Percentiles rank a stretch among this genome's conserved stretches.
Conservation (phyloP, 1,140 invertebrate genomes). For the Heliothis virescens region DNA sequence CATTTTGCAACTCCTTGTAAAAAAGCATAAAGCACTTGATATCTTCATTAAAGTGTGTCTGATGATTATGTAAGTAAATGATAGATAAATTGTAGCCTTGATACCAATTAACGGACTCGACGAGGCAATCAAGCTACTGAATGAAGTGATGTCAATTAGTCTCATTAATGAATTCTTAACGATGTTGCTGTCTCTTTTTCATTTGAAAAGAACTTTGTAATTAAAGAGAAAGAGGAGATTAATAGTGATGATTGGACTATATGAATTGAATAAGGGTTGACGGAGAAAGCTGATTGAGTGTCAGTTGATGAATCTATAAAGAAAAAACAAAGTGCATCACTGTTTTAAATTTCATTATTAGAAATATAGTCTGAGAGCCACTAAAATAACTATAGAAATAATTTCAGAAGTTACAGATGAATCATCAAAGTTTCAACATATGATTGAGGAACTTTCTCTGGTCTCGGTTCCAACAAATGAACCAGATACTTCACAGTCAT, state of each 20-base stretch:
- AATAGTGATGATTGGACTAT: conserved; percentile 17
- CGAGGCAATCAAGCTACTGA: conserved; percentile 44
- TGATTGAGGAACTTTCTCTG: no score
- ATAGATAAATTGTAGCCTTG: conserved; percentile 47
- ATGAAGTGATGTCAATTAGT: conserved; percentile 48
- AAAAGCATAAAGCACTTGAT: background rate
- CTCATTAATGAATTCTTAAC: conserved; percentile 50
- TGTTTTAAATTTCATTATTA: no score
- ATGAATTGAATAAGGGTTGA: conserved; percentile 21
- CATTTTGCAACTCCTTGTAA: background rate
- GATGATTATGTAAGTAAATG: conserved; percentile 36
- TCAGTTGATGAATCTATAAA: no score
- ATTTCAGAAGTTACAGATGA: no score
- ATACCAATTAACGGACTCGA: conserved; percentile 41
- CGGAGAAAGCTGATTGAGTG: background rate
- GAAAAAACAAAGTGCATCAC: no score
- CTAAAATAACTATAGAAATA: no score
- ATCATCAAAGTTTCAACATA: no score
- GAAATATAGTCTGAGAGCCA: no score
- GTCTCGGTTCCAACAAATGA: no score
- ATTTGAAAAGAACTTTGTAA: conserved; percentile 37
- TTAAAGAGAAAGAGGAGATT: conserved; percentile 14
- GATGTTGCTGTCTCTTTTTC: conserved; percentile 40
- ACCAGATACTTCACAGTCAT: background rate
- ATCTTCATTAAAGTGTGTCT: conserved; percentile 21